Conservation (phyloP, 2,888 invertebrate species). For the Rotaria macrura region DNA sequence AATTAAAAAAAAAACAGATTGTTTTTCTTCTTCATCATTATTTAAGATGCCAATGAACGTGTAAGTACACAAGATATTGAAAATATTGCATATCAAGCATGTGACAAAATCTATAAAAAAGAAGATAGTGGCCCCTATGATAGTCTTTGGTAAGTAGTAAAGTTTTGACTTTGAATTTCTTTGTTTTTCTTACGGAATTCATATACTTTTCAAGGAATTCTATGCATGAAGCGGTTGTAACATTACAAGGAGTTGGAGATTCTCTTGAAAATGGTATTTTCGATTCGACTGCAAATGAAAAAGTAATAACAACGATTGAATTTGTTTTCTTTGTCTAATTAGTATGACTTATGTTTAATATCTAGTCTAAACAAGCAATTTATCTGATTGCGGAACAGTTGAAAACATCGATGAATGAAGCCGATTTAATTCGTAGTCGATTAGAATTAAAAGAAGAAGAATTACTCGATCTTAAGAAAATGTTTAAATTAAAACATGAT, state of each 20-base stretch:
- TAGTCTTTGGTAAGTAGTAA: conserved; percentile 38
- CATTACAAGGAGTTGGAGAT: conserved; percentile 34
- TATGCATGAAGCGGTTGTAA: conserved; percentile 40
- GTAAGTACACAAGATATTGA: conserved; percentile 53
- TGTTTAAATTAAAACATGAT: conserved; percentile 68
- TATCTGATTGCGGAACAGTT: conserved; percentile 68
- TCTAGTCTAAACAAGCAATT: conserved; percentile 54
- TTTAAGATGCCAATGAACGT: conserved; percentile 48
- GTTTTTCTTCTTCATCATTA: neutral
- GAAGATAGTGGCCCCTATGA: conserved; percentile 51
- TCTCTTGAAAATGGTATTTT: conserved; percentile 34
- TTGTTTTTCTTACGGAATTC: no score
- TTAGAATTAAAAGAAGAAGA: conserved; percentile 84
- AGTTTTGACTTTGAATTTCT: no score
- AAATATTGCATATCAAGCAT: conserved; percentile 61
- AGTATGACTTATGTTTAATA: neutral
- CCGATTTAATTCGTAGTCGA: conserved; percentile 69
- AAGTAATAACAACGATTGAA: neutral
- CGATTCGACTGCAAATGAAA: neutral
- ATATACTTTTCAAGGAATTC: conserved; percentile 36
- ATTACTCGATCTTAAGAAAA: conserved; percentile 73
- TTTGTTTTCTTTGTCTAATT: no score
- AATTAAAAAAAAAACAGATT: neutral
- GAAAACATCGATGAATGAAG: conserved; percentile 85
- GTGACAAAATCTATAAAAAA: conserved; percentile 57